Evolutionary conservation across 2,113 vertebrate species (phyloP).

Genomic region (Xiphophorus couchianus): DNA sequence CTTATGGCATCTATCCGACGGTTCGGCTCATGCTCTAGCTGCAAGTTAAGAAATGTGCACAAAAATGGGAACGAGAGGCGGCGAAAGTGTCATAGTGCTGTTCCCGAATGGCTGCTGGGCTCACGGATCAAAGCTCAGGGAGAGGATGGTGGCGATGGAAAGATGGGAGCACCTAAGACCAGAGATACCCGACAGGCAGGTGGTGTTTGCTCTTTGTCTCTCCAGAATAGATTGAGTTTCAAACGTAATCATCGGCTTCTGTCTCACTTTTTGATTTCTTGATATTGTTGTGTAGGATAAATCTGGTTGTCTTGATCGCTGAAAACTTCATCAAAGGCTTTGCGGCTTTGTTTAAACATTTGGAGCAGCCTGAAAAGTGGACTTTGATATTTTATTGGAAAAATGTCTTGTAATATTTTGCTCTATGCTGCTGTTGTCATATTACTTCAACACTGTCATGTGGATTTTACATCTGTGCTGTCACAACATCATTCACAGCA

Average conservation of each 20-base stretch:
- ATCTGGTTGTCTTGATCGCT: neutral
- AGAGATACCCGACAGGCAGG: constrained; percentile 62
- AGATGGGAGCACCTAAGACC: neutral
- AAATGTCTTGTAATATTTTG: neutral
- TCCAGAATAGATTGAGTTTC: neutral
- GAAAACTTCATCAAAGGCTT: neutral
- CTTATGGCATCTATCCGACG: constrained; percentile 71
- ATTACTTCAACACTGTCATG: neutral
- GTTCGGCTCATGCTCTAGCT: constrained; percentile 75
- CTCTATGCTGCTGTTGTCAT: neutral
- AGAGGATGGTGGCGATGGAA: constrained; percentile 63
- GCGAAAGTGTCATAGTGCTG: constrained; percentile 62
- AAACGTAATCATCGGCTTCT: neutral
- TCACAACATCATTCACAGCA: constrained; percentile 2
- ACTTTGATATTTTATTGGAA: neutral
- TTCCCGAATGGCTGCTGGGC: constrained; percentile 68
- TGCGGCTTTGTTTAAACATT: neutral
- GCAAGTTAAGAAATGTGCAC: constrained; percentile 59
- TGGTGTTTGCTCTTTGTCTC: constrained; percentile 38
- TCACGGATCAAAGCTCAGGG: constrained; percentile 75
- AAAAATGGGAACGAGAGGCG: constrained; percentile 48
- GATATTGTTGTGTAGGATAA: neutral
- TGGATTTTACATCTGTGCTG: neutral
- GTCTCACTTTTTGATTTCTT: neutral
- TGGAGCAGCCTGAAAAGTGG: neutral